Evolutionary conservation across 64 coral and sea anemone species (phyloP), one percentile per base, ranked within the genome.

Genomic region (Hydrozoanthus tunicans): DNA sequence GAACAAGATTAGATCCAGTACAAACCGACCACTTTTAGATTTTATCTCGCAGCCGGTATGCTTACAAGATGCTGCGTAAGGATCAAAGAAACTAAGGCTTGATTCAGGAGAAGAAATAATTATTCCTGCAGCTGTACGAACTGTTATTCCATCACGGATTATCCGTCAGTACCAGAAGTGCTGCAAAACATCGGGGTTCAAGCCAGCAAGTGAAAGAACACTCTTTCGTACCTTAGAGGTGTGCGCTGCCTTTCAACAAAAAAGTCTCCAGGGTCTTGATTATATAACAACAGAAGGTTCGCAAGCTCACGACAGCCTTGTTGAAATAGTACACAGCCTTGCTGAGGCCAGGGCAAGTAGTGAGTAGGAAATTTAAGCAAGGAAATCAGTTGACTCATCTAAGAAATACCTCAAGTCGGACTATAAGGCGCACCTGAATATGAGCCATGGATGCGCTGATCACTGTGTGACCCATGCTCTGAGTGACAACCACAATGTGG

Each of bases 21-120:
- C 68, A 92, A 51, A 82, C 68, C 32, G 91, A 92, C 56, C 91
- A 92, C 69, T 92, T 92, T 57, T 81, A 17, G 78, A 77, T 70
- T 91, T 91, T 64, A 78, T 91, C 56, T 62, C 52, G 5, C 60
- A 81, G n/a, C 70, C 90, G 7, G 27, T 51, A 51, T 73, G 58
- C 76, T 76, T 82, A 15, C 80, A 83, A 56, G 90, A 92, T 76
- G 90, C 83, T 15, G 61, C 90, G 20, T 81, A 68, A 9, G 90
- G 90, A 43, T 81, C 78, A 79, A 91, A 79, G 75, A 69, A 78
- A 56, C 13, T 91, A 62, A 91, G 61, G 77, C 62, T 91, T 6
- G 90, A 91, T 56, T 70, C 75, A 9, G 78, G 90, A 56, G 74
- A 91, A 64, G 58, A 86, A 64, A 70, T 86, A 23, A 24, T 70